phyloP scores from a whole-genome alignment of 2,113 vertebrate genomes.

The Columba janthina region DNA sequence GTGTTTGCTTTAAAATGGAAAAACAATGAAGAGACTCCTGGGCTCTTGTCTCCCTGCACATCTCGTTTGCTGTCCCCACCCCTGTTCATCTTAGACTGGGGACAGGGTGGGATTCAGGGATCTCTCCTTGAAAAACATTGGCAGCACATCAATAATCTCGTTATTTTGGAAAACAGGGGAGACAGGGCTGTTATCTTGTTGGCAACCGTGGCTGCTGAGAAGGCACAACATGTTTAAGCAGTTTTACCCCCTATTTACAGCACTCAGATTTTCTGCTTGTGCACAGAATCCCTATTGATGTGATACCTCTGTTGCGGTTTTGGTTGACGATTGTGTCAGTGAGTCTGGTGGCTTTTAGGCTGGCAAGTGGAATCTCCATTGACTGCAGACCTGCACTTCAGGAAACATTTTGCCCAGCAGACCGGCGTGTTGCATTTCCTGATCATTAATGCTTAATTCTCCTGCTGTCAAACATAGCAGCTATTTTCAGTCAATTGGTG shows the following conservation, averaged over 20 bases:
- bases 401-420: neutral
- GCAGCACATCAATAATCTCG: slow-evolving; percentile 42
- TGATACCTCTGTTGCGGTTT: accelerated
- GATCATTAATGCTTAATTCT: neutral
- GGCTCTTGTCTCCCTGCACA: neutral
- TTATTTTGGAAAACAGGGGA: slow-evolving; percentile 53
- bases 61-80: neutral
- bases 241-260: neutral
- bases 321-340: neutral
- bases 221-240: neutral
- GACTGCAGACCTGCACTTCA: neutral
- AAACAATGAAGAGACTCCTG: slow-evolving; percentile 32
- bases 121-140: slow-evolving; percentile 40
- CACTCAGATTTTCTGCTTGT: neutral
- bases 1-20: slow-evolving; percentile 58
- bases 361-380: neutral
- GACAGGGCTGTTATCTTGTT: neutral
- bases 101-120: slow-evolving; percentile 35
- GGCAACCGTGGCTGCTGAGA: neutral
- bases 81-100: slow-evolving; percentile 10
- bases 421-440: accelerated
- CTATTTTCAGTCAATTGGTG: neutral
- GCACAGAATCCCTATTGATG: neutral
- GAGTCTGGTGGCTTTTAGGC: neutral
- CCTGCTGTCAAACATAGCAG: neutral